Evolutionary conservation across 2,113 vertebrate species (phyloP).

Genomic region (Siniperca knerii): DNA sequence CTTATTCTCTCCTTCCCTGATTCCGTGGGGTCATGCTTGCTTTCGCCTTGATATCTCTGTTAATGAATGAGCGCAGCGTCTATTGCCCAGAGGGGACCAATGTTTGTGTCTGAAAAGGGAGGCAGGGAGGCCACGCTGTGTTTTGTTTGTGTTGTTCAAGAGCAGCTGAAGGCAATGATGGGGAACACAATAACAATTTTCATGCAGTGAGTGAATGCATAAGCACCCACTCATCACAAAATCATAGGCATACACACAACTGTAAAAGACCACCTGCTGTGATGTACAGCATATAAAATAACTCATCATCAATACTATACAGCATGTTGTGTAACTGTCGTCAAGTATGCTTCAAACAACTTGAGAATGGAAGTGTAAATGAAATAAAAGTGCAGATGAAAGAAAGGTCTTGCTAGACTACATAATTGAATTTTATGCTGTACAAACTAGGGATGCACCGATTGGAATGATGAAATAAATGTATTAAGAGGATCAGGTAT

Average conservation of each 20-base stretch:
- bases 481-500: neutral
- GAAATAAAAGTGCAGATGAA: slow-evolving; percentile 18
- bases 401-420: neutral
- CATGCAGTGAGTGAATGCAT: slow-evolving; percentile 64
- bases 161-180: slow-evolving; percentile 79
- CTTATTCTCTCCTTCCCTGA: slow-evolving; percentile 34
- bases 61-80: slow-evolving; percentile 71
- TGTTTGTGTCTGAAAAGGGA: slow-evolving; percentile 63
- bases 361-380: slow-evolving; percentile 25
- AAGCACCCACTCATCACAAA: slow-evolving; percentile 70
- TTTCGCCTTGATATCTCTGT: slow-evolving; percentile 77
- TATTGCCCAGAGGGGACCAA: slow-evolving; percentile 61
- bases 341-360: slow-evolving; percentile 3
- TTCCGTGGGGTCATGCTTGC: slow-evolving; percentile 68
- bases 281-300: slow-evolving; percentile 34
- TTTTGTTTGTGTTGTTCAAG: slow-evolving; percentile 76
- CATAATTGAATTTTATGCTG: neutral
- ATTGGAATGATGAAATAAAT: neutral
- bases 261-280: slow-evolving; percentile 68
- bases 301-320: slow-evolving; percentile 21
- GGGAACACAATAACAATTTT: slow-evolving; percentile 77
- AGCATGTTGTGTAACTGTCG: slow-evolving; percentile 6
- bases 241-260: slow-evolving; percentile 52
- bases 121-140: slow-evolving; percentile 24
- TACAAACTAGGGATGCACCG: neutral